Evolutionary conservation across 1,140 invertebrate genomes (phyloP).

Genomic region (Lordiphosa mommai): DNA sequence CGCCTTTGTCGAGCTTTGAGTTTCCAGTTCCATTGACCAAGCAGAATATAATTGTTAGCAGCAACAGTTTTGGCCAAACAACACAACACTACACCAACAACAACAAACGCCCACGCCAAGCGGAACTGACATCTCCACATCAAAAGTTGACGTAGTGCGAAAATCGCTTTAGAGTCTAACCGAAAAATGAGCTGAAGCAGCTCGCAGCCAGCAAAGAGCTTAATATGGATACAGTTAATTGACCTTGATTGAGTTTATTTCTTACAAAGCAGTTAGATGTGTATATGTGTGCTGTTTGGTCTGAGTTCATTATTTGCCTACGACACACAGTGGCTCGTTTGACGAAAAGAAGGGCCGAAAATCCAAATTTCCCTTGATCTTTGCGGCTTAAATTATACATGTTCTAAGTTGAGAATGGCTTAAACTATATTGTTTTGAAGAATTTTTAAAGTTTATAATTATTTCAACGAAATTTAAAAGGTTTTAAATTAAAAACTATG

Average conservation of each 20-base stretch:
- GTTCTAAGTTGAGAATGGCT: no score
- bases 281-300: not conserved
- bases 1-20: conserved; percentile 35
- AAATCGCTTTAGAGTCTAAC: conserved; percentile 42
- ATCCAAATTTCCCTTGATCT: no score
- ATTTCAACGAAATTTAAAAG: no score
- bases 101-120: conserved; percentile 56
- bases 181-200: conserved; percentile 21
- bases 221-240: conserved; percentile 79
- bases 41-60: conserved; percentile 17
- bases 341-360: no score
- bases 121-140: conserved; percentile 47
- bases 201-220: conserved; percentile 32
- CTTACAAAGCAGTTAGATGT: conserved; percentile 20
- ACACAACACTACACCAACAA: conserved; percentile 7
- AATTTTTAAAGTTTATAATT: no score
- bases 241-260: conserved; percentile 78
- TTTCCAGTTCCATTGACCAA: conserved; percentile 57
- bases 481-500: no score
- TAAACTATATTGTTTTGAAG: no score
- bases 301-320: not conserved
- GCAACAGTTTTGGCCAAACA: conserved; percentile 1
- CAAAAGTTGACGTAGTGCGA: conserved; percentile 46
- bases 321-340: no score
- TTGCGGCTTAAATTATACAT: no score